These are phyloP conservation scores for Xanthorhoe spadicearia DNA, from an alignment of 2,888 invertebrate species.

Conservation along the genomic window DNA sequence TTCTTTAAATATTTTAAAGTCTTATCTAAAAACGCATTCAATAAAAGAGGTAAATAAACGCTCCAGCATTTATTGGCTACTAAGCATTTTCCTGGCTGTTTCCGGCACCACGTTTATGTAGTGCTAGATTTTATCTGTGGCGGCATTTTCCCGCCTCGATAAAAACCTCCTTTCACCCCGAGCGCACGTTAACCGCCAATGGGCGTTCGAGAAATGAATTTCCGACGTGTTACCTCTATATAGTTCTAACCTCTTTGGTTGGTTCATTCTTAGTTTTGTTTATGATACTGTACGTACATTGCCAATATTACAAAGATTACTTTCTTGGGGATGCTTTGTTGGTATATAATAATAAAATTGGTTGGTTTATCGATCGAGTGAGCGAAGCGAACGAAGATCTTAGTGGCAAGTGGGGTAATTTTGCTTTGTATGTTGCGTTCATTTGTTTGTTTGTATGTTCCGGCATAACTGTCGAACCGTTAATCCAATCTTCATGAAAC, in stretches of 20 bases:
- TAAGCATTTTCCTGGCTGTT: constrained; percentile 33
- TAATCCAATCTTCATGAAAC: no score
- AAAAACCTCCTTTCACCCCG: constrained; percentile 39
- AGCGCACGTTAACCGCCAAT: constrained; percentile 36
- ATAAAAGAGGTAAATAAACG: constrained; percentile 24
- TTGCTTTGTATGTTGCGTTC: no score
- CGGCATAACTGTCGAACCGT: no score
- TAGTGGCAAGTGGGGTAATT: no score
- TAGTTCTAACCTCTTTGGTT: constrained; percentile 9
- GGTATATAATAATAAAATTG: no score
- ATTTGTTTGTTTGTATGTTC: no score
- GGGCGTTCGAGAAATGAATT: constrained; percentile 41
- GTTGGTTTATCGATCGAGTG: no score
- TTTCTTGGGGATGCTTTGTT: neutral
- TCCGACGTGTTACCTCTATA: constrained; percentile 25
- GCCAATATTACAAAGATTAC: constrained; percentile 8
- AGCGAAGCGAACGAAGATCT: no score
- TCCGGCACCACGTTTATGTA: constrained; percentile 33
- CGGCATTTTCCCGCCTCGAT: constrained; percentile 42
- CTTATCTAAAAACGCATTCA: constrained; percentile 16
- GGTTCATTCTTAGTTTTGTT: constrained; percentile 19
- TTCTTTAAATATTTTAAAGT: neutral
- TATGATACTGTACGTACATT: constrained; percentile 5
- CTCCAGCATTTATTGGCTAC: constrained; percentile 34
- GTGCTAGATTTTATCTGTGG: constrained; percentile 43